Evolutionary conservation across 2,888 invertebrate genomes (phyloP), one percentile per base, ranked within the genome.

Genomic region (Aspidiotus destructor): DNA sequence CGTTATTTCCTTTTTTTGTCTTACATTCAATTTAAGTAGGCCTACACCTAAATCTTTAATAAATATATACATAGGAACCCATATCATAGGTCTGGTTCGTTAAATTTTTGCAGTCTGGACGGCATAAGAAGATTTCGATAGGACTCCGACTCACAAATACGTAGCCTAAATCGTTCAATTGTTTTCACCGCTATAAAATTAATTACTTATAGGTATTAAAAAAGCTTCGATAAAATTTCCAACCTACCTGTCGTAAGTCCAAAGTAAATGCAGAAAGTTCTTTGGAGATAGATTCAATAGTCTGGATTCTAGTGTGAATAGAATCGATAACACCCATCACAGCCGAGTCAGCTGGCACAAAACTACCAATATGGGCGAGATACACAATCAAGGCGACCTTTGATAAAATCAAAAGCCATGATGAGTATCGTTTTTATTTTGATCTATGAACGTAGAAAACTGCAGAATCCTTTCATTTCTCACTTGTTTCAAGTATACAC

Each of bases 291-390:
- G 89, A 88, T 76, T 94, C 93, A 0, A 84, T 80, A 9, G 86
- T 83, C 72, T 87, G 86, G 71, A 93, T 84, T 69, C 90, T 82
- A 0, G 89, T 85, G 77, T 86, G 84, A 53, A 96, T 86, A 74
- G 86, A 83, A 72, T 86, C 84, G 41, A 92, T 77, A 2, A 87
- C 75, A 13, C 88, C 86, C 15, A 96, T 83, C 0, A 80, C 81
- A 0, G 90, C 91, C 0, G 77, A 76, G 70, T 83, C 82, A 0
- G 92, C 94, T 0, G 96, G 94, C 8, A 96, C 89, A 78, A 85
- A 95, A 74, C 89, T 87, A 40, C 96, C 96, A 70, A 94, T 83
- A 75, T 94, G 93, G 0, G 92, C 88, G 80, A 96, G 80, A 77
- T 86, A 93, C 2, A 87, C 85, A 73, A 92, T 85, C 65, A 93